Percentiles rank a stretch among this genome's conserved stretches.
phyloP scores from a whole-genome alignment of 2,888 invertebrate species.

The Chrysodeixis includens region DNA sequence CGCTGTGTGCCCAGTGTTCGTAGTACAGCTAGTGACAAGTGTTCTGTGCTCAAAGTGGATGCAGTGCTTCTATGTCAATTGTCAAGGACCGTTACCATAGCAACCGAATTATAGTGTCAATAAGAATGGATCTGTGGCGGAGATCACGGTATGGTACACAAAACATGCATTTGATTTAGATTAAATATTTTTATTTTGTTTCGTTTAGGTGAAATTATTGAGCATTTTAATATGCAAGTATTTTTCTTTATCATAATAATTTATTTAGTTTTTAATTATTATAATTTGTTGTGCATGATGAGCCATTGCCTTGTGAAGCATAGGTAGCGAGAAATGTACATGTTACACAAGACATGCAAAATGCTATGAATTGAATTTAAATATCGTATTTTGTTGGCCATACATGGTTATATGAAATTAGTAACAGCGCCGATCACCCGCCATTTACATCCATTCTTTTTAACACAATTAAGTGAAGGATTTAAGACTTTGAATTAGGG shows the following conservation, averaged over 20 bases:
- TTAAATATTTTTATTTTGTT: background rate
- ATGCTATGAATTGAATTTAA: constrained; percentile 1
- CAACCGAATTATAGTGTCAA: constrained; percentile 1
- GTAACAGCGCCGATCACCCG: background rate
- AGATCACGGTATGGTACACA: background rate
- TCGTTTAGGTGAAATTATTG: constrained; percentile 4
- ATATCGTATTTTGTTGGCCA: background rate
- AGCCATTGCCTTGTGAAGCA: background rate
- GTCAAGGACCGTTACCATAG: constrained; percentile 14
- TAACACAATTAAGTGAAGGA: background rate
- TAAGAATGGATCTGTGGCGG: background rate
- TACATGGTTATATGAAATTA: background rate
- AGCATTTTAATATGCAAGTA: constrained; percentile 50
- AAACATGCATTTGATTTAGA: background rate
- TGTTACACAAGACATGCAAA: background rate
- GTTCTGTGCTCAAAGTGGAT: constrained; percentile 36
- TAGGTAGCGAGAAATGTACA: background rate
- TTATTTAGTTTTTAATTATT: constrained; percentile 30
- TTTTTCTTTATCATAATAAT: constrained; percentile 62
- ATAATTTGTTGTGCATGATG: background rate
- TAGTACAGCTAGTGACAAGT: constrained; percentile 54
- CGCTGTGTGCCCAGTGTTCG: constrained; percentile 36
- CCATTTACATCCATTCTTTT: background rate
- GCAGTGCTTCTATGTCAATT: constrained; percentile 3
- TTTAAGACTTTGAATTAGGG: constrained; percentile 1